A percentile compares a stretch with the other conserved stretches of the same genome.
Conservation (phyloP, 2,888 invertebrate species). For the Chymomyza amoena region DNA sequence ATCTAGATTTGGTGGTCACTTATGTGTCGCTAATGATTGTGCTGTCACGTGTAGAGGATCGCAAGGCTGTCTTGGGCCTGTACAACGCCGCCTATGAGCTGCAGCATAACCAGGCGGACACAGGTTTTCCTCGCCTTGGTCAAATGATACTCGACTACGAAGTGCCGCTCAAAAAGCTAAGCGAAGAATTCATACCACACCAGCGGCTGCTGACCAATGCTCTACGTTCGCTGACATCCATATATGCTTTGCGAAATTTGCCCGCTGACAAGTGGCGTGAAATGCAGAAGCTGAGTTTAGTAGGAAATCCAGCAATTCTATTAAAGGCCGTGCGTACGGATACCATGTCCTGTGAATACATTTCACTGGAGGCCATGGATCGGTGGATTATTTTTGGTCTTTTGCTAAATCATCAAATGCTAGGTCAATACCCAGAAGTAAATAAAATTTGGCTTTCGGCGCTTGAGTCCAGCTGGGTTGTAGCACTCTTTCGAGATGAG, state of each 20-base stretch:
- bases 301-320: slow-evolving; percentile 96
- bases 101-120: slow-evolving; percentile 92
- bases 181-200: slow-evolving; percentile 98
- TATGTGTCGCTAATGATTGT: slow-evolving; percentile 98
- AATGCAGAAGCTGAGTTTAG: slow-evolving; percentile 94
- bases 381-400: slow-evolving; percentile 98
- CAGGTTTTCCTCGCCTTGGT: slow-evolving; percentile 96
- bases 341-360: slow-evolving; percentile 97
- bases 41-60: slow-evolving; percentile 97
- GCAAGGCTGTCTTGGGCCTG: slow-evolving; percentile 96
- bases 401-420: slow-evolving; percentile 91
- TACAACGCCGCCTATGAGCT: slow-evolving; percentile 99
- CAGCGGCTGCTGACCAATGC: slow-evolving; percentile 91
- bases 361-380: slow-evolving; percentile 96
- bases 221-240: slow-evolving; percentile 90
- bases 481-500: slow-evolving; percentile 97
- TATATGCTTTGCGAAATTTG: slow-evolving; percentile 93
- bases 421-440: slow-evolving; percentile 89
- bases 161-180: slow-evolving; percentile 94
- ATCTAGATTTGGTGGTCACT: slow-evolving; percentile 95
- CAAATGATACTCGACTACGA: slow-evolving; percentile 99
- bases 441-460: slow-evolving; percentile 95
- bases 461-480: slow-evolving; percentile 95
- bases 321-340: slow-evolving; percentile 96
- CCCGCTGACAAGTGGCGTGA: slow-evolving; percentile 96